Evolutionary conservation across 2,113 vertebrate species (phyloP).

Genomic region (Sinocyclocheilus rhinocerous): DNA sequence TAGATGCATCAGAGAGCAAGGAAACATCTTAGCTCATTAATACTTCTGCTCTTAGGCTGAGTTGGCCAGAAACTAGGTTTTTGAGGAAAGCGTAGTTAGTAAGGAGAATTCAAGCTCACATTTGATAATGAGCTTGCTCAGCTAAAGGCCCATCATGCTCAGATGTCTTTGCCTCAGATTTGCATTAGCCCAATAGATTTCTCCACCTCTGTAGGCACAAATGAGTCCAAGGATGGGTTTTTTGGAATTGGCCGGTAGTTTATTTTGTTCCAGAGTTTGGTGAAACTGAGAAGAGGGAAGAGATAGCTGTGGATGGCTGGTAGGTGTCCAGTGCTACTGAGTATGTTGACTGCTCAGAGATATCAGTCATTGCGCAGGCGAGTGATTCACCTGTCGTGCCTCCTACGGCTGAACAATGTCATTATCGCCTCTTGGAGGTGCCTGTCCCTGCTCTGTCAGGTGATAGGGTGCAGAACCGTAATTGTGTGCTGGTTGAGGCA

Average conservation of each 20-base stretch:
- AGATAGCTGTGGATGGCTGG: neutral
- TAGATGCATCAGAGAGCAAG: slow-evolving; percentile 17
- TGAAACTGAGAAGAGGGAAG: neutral
- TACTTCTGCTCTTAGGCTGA: neutral
- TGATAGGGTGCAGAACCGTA: slow-evolving; percentile 15
- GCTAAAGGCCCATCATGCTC: neutral
- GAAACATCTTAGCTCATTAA: slow-evolving; percentile 19
- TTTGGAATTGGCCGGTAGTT: neutral
- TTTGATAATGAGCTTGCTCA: slow-evolving; percentile 20
- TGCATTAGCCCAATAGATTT: neutral
- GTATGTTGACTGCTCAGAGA: neutral
- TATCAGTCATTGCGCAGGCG: neutral
- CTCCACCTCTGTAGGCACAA: neutral
- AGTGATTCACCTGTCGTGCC: neutral
- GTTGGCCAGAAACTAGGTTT: neutral
- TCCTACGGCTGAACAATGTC: neutral
- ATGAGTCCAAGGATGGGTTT: neutral
- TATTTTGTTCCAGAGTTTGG: neutral
- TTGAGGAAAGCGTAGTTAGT: slow-evolving; percentile 5
- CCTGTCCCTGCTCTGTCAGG: neutral
- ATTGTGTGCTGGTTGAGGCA: slow-evolving; percentile 8
- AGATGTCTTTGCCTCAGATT: neutral
- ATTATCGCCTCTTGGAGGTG: slow-evolving; percentile 10
- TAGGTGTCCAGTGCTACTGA: neutral
- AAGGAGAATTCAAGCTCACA: neutral